Conservation (phyloP, 1,140 invertebrate species). For the Propsilocerus akamusi region DNA sequence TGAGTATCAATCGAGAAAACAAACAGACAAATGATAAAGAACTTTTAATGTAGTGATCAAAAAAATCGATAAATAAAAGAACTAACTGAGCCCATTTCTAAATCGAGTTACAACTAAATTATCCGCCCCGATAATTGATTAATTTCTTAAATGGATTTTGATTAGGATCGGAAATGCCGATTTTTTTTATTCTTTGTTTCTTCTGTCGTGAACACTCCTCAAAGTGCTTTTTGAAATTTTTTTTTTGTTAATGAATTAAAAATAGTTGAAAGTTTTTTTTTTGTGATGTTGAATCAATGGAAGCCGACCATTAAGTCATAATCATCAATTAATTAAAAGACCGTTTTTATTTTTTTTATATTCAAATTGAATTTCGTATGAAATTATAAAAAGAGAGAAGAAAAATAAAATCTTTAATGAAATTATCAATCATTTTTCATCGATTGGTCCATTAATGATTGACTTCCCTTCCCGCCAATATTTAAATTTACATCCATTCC, state of each 20-base stretch:
- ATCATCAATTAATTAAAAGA: slow-evolving; percentile 1
- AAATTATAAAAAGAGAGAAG: too few species aligned
- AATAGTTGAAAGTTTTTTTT: not conserved
- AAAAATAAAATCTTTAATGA: slow-evolving; percentile 1
- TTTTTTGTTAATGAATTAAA: too few species aligned
- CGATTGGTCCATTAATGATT: not conserved
- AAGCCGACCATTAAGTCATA: not conserved
- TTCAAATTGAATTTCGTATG: too few species aligned
- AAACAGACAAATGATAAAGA: too few species aligned
- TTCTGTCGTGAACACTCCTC: not conserved
- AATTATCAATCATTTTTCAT: slow-evolving; percentile 4
- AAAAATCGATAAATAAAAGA: too few species aligned
- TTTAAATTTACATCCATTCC: not conserved
- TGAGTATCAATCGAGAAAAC: too few species aligned
- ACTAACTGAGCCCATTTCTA: too few species aligned
- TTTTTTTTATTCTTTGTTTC: not conserved
- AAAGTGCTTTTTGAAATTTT: too few species aligned
- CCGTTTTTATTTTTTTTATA: not conserved
- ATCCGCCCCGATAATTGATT: too few species aligned
- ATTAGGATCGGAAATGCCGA: not conserved
- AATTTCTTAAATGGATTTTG: not conserved
- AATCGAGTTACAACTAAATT: too few species aligned
- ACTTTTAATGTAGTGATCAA: too few species aligned
- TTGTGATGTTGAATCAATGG: not conserved
- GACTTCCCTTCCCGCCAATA: slow-evolving; percentile 3